phyloP scores from a whole-genome alignment of 2,888 invertebrate genomes.

The Melinaea marsaeus region DNA sequence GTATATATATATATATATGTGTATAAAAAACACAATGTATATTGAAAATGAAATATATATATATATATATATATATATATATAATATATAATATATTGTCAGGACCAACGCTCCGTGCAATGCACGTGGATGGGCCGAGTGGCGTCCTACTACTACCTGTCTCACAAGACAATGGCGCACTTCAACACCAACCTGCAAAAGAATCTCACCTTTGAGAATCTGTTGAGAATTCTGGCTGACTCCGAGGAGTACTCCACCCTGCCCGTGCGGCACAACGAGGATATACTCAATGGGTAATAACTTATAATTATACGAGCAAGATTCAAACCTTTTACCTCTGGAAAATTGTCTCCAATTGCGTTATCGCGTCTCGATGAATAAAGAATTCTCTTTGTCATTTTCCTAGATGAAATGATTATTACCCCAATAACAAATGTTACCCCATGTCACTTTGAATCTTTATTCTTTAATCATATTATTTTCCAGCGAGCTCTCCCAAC shows the following conservation, averaged over 20 bases:
- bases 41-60: no score
- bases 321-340: no score
- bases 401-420: not conserved
- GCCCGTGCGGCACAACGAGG: conserved; percentile 99
- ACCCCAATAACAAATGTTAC: no score
- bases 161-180: conserved; percentile 92
- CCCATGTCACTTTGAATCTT: no score
- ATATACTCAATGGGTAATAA: conserved; percentile 89
- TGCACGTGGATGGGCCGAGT: conserved; percentile 93
- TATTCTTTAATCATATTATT: not conserved
- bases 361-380: no score
- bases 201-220: conserved; percentile 81
- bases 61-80: no score
- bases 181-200: conserved; percentile 84
- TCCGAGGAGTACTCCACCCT: conserved; percentile 94
- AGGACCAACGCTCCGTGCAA: conserved; percentile 79
- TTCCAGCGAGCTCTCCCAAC: conserved; percentile 87
- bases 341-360: no score
- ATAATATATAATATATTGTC: conserved; percentile 12
- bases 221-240: conserved; percentile 88
- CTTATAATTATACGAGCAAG: no score
- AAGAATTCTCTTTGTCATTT: no score
- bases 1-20: no score
- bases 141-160: conserved; percentile 97
- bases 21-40: no score